These are phyloP conservation scores for Mesorhabditis belari DNA, from an alignment of 2,888 invertebrate species.

Conservation along the genomic window DNA sequence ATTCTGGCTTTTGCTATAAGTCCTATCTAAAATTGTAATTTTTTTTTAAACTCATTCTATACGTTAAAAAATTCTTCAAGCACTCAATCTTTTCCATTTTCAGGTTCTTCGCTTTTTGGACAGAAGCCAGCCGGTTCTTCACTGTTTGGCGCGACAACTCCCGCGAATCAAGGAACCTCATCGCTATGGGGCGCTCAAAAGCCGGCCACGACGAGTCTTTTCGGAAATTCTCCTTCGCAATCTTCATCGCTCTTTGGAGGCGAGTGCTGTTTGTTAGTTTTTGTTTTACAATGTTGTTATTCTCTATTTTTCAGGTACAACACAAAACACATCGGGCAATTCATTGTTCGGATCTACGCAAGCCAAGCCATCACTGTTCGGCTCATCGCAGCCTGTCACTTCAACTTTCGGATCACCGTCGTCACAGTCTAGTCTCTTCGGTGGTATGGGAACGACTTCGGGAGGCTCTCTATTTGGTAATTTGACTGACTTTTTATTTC, in stretches of 20 bases:
- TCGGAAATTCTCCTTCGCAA: slow-evolving; percentile 20
- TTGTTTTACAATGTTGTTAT: too few relatives aligned
- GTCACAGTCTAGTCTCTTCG: neutral
- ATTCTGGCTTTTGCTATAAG: too few relatives aligned
- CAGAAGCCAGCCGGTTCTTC: neutral
- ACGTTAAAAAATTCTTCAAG: too few relatives aligned
- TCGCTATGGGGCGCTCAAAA: neutral
- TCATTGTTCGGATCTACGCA: neutral
- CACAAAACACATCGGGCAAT: too few relatives aligned
- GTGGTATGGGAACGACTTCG: neutral
- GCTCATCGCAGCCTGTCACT: neutral
- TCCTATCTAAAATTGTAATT: too few relatives aligned
- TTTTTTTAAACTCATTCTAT: too few relatives aligned
- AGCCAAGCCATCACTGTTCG: slow-evolving; percentile 6
- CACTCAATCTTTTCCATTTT: too few relatives aligned
- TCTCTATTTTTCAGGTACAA: too few relatives aligned
- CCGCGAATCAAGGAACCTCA: neutral
- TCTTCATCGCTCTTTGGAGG: neutral
- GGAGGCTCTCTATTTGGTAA: neutral
- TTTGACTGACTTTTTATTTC: neutral
- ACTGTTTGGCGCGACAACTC: neutral
- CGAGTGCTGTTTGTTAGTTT: too few relatives aligned
- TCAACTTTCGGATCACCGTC: neutral
- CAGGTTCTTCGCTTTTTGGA: neutral
- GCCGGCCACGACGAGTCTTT: slow-evolving; percentile 31